phyloP scores from a whole-genome alignment of 2,113 vertebrate genomes.

The Mastomys coucha region DNA sequence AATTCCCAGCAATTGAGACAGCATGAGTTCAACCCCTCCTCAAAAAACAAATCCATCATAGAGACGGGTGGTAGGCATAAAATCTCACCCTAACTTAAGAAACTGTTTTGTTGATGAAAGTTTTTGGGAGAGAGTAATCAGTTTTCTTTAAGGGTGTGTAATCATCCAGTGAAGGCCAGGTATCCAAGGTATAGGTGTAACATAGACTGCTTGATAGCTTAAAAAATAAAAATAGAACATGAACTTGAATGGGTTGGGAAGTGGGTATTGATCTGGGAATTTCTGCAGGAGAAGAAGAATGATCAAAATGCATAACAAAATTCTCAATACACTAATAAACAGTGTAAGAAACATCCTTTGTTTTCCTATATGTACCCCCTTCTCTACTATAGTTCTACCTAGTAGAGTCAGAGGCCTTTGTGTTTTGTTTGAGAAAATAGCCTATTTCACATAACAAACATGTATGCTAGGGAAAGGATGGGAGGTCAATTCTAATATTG shows the following conservation, averaged over 20 bases:
- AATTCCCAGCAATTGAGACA: background rate
- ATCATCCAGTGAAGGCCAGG: no score
- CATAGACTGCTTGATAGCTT: background rate
- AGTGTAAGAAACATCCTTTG: background rate
- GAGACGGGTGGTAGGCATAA: background rate
- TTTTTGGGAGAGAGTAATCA: background rate
- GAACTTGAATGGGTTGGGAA: background rate
- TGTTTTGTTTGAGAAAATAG: slow-evolving; percentile 27
- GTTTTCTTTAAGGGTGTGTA: background rate
- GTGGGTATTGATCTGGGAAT: background rate
- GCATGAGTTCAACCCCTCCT: background rate
- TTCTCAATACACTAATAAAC: background rate
- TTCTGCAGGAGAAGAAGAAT: background rate
- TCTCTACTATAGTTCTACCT: background rate
- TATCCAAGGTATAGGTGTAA: background rate
- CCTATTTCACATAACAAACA: slow-evolving; percentile 65
- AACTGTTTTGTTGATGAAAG: background rate
- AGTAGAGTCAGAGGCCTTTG: background rate
- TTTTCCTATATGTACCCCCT: background rate
- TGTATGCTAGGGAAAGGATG: slow-evolving; percentile 11
- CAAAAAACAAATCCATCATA: no score
- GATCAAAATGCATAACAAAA: background rate
- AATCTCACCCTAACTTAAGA: background rate
- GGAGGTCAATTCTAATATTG: slow-evolving; percentile 67
- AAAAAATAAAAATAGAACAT: background rate